Evolutionary conservation across 2,797 vertebrate species (phyloP).

Genomic region (Artibeus jamaicensis): DNA sequence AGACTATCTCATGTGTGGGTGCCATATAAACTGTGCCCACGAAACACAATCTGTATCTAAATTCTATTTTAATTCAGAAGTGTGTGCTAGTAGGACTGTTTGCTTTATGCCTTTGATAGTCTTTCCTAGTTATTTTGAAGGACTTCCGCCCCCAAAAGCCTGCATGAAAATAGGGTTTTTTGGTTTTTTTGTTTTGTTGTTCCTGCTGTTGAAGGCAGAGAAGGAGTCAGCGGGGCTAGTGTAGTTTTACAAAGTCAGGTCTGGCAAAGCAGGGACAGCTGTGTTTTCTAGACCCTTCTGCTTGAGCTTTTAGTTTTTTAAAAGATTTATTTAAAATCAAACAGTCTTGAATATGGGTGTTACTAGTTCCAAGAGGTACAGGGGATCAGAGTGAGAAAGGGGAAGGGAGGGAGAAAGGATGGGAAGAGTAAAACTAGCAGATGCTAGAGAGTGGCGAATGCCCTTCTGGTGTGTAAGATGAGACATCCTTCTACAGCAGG

Average conservation of each 20-base stretch:
- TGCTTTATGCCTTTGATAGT: neutral
- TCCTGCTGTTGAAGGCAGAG: neutral
- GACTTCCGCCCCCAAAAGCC: neutral
- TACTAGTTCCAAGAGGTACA: neutral
- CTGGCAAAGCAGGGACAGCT: neutral
- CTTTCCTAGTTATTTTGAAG: neutral
- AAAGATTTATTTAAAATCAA: neutral
- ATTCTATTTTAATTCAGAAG: neutral
- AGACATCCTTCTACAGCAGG: neutral
- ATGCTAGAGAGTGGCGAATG: neutral
- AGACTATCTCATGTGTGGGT: neutral
- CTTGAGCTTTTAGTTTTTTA: neutral
- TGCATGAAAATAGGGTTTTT: neutral
- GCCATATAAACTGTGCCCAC: neutral
- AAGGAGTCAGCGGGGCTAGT: neutral
- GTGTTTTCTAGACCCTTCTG: neutral
- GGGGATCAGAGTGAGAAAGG: neutral
- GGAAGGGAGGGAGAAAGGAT: accelerated
- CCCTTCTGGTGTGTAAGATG: neutral
- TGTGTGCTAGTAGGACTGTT: neutral
- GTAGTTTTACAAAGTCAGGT: neutral
- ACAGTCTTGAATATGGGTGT: neutral
- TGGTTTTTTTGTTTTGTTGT: too few species aligned
- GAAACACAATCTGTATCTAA: neutral
- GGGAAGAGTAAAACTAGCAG: neutral